Evolutionary conservation across 2,888 invertebrate species (phyloP).

Genomic region (Campopleginae sp.): DNA sequence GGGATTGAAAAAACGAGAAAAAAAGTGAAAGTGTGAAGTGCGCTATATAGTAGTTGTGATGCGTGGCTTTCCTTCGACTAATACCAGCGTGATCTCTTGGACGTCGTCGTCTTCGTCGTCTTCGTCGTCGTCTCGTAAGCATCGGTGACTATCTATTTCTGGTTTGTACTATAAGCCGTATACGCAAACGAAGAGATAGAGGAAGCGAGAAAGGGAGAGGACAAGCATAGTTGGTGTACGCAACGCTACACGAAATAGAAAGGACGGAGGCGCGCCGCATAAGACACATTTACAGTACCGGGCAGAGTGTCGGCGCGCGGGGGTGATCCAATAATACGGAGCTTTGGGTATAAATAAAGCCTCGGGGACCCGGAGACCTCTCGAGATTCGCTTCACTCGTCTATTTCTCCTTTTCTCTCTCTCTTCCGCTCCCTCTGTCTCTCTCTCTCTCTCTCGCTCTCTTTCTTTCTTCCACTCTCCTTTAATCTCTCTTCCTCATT

Average conservation of each 20-base stretch:
- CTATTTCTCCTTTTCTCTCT: constrained; percentile 66
- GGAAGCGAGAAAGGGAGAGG: constrained; percentile 48
- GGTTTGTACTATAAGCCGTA: constrained; percentile 47
- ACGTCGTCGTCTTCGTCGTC: constrained; percentile 20
- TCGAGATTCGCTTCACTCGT: constrained; percentile 67
- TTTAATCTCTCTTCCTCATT: constrained; percentile 33
- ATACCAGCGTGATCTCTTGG: constrained; percentile 51
- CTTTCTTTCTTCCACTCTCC: constrained; percentile 41
- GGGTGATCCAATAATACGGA: constrained; percentile 83
- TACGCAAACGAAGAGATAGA: constrained; percentile 52
- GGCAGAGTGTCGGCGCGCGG: constrained; percentile 76
- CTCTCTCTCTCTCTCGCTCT: constrained; percentile 38
- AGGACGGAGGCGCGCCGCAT: constrained; percentile 73
- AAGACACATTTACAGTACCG: constrained; percentile 76
- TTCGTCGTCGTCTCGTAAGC: constrained; percentile 52
- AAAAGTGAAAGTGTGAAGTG: constrained; percentile 62
- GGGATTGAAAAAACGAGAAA: constrained; percentile 22
- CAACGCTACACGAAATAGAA: constrained; percentile 73
- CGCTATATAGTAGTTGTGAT: constrained; percentile 45
- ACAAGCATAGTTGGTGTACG: constrained; percentile 59
- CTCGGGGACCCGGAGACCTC: constrained; percentile 79
- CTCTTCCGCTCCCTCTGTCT: constrained; percentile 45
- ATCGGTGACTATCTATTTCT: constrained; percentile 67
- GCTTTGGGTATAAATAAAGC: constrained; percentile 83
- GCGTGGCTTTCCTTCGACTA: constrained; percentile 40